Conservation (phyloP, 1,140 invertebrate species). For the Eubasilissa regina region DNA sequence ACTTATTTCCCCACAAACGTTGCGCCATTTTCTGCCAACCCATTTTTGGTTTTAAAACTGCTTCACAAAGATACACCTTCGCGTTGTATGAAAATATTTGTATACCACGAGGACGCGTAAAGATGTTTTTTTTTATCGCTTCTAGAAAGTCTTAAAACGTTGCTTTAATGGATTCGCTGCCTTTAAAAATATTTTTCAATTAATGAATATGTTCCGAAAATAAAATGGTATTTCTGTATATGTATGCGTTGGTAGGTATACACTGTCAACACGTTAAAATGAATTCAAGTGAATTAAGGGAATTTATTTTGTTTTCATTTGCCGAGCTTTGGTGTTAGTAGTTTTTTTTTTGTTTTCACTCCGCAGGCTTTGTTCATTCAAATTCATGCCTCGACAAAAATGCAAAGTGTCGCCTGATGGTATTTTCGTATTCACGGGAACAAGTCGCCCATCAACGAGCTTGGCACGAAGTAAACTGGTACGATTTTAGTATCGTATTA, state of each 20-base stretch:
- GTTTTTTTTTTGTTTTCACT: conserved; percentile 26
- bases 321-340: conserved; percentile 33
- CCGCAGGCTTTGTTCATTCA: conserved; percentile 41
- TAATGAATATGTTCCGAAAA: no score
- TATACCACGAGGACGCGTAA: no score
- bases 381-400: conserved; percentile 46
- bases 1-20: conserved; percentile 34
- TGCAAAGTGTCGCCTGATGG: conserved; percentile 46
- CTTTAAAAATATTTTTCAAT: no score
- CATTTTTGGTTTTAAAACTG: conserved; percentile 20
- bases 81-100: no score
- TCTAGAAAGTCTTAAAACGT: no score
- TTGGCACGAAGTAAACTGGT: neutral
- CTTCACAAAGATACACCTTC: conserved; percentile 25
- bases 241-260: no score
- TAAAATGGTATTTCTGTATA: no score
- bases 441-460: neutral
- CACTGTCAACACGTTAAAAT: conserved; percentile 29
- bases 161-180: no score
- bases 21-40: conserved; percentile 12
- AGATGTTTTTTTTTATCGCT: no score
- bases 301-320: conserved; percentile 44
- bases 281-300: conserved; percentile 20
- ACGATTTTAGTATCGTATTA: no score
- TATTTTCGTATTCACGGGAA: neutral